Evolutionary conservation across 1,140 invertebrate genomes (phyloP).

Genomic region (Drosophila subobscura): DNA sequence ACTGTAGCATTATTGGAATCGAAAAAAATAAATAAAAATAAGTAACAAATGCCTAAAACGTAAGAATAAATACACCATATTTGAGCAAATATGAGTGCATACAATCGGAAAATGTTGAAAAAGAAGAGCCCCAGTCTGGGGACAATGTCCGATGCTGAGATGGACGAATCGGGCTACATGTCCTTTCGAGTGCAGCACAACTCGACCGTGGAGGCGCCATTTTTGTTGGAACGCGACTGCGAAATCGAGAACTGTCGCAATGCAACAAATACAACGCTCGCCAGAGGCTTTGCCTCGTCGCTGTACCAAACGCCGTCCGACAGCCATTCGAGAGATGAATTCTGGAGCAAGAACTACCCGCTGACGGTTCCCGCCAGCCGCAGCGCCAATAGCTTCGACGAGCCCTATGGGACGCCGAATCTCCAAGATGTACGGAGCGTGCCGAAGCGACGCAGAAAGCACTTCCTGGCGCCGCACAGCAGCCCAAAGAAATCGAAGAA

Average conservation of each 20-base stretch:
- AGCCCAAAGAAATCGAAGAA: constrained; percentile 72
- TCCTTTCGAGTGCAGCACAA: constrained; percentile 66
- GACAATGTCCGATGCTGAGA: constrained; percentile 28
- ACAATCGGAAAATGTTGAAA: constrained; percentile 47
- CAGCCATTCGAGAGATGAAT: constrained; percentile 1
- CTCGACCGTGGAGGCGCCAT: constrained; percentile 74
- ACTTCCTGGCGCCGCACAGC: constrained; percentile 48
- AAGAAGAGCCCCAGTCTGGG: constrained; percentile 27
- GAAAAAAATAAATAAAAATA: constrained; percentile 23
- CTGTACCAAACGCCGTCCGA: constrained; percentile 49
- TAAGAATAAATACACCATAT: constrained; percentile 14
- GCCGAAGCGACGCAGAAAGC: constrained; percentile 50
- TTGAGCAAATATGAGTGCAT: constrained; percentile 53
- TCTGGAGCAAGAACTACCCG: constrained; percentile 19
- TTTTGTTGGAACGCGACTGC: constrained; percentile 55
- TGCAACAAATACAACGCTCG: constrained; percentile 37
- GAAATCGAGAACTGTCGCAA: constrained; percentile 66
- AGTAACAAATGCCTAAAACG: constrained; percentile 45
- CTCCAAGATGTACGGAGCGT: constrained; percentile 26
- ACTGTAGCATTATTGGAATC: not conserved
- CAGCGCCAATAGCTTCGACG: constrained; percentile 7
- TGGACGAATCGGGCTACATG: constrained; percentile 71
- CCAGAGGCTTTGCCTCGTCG: constrained; percentile 19
- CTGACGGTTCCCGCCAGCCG: constrained; percentile 3
- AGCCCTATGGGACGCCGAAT: constrained; percentile 31